A percentile compares a stretch with the other conserved stretches of the same genome.
phyloP scores from a whole-genome alignment of 2,888 invertebrate species.

The Diarsia mendica region DNA sequence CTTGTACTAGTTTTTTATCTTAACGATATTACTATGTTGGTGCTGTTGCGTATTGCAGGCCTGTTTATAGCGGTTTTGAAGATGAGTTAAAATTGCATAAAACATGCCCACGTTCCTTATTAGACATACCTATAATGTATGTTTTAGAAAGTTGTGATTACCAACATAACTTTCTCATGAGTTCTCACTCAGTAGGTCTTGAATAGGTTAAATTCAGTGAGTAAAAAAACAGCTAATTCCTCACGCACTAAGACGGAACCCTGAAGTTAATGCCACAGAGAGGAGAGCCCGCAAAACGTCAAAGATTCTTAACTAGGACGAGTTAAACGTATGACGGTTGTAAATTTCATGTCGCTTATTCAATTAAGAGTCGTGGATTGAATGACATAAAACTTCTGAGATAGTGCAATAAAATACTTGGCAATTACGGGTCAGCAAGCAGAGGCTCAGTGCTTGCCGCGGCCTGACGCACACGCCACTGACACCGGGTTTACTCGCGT shows the following conservation, averaged over 20 bases:
- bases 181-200: slow-evolving; percentile 18
- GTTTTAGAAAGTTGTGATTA: slow-evolving; percentile 7
- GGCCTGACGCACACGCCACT: slow-evolving; percentile 64
- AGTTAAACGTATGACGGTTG: slow-evolving; percentile 85
- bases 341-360: slow-evolving; percentile 88
- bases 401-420: slow-evolving; percentile 88
- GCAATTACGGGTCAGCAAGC: slow-evolving; percentile 86
- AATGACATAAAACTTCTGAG: slow-evolving; percentile 89
- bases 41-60: slow-evolving; percentile 6
- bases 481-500: slow-evolving; percentile 63
- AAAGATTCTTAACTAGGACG: slow-evolving; percentile 81
- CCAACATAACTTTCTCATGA: slow-evolving; percentile 29
- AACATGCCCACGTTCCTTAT: slow-evolving; percentile 1
- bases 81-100: slow-evolving; percentile 24
- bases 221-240: slow-evolving; percentile 43
- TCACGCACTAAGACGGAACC: slow-evolving; percentile 60
- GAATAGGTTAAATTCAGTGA: slow-evolving; percentile 11
- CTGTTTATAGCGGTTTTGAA: slow-evolving; percentile 3
- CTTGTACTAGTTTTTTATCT: slow-evolving; percentile 57
- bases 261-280: slow-evolving; percentile 64
- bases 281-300: slow-evolving; percentile 71
- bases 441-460: slow-evolving; percentile 73
- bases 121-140: neutral
- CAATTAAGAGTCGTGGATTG: slow-evolving; percentile 88
- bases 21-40: slow-evolving; percentile 28